Base-by-base conservation (phyloP, 2,888 invertebrate genomes). In the Lasius fuliginosus region DNA sequence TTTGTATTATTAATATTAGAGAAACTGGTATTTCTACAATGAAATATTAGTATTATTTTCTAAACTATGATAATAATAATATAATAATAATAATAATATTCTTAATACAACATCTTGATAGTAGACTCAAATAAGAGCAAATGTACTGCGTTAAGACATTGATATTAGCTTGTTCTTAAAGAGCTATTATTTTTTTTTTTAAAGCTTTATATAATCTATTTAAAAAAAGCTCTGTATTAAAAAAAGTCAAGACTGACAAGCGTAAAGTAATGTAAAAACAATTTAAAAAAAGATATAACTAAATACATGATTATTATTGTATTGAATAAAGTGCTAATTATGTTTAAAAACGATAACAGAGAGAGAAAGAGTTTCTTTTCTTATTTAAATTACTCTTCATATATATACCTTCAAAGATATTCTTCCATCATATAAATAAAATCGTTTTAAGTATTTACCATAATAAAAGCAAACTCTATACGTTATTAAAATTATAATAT, bases 1-100 rank as follows among this genome's bases (percentile, higher is more conserved):
- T 53, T 53, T 53, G n/a, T n/a, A n/a, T n/a, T 49, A 49, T 49
- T 53, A 53, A n/a, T 53, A 53, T 53, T n/a, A 53, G 18, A 49
- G 18, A n/a, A n/a, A 53, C 18, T 49, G 5, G 18, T 18, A 49
- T 18, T 46, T 46, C 15, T 23, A 15, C 1, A 23, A 23, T 33
- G 9, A 36, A 36, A 18, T 30, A 8, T 68, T 46, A 68, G 6
- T 5, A 36, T 36, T 33, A 33, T 33, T 33, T 18, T 46, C 4
- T 49, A 33, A 49, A 36, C 3, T 27, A 36, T 36, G n/a, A 23
- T n/a, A 33, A 42, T 18, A 9, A 49, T 18, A 68, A 30, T 36
- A 3, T 15, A 15, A 30, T 68, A 68, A 49, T 49, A 49, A 49
- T 30, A 23, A 23, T 33, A 33, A 36, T 36, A 53, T 0, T 53